These are phyloP conservation scores for Chiridota heheva DNA, from an alignment of 35 echinoderm and acorn worm genomes.

Conservation along the genomic window DNA sequence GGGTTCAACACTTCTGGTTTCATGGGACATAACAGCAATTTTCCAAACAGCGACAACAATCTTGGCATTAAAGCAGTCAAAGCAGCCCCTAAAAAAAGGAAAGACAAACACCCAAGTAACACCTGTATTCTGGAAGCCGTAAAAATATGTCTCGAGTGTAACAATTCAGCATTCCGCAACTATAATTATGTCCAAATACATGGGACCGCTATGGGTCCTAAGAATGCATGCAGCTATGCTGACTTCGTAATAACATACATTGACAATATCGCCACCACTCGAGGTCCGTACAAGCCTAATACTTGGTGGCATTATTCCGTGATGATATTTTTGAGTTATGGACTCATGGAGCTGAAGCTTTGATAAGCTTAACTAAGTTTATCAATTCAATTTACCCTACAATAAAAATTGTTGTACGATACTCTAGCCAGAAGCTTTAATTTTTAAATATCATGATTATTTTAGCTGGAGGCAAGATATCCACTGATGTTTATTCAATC, in stretches of 20 bases:
- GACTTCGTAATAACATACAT: conserved; percentile 4
- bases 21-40: not conserved
- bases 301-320: too few species aligned
- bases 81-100: not conserved
- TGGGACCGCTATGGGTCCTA: conserved; percentile 15
- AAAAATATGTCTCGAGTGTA: not conserved
- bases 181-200: not conserved
- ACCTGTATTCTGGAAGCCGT: not conserved
- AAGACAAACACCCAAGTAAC: not conserved
- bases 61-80: not conserved
- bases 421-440: too few species aligned
- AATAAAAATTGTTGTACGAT: too few species aligned
- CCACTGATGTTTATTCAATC: too few species aligned
- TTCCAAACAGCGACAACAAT: not conserved
- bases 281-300: not conserved
- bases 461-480: too few species aligned
- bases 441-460: too few species aligned
- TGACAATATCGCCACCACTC: not conserved
- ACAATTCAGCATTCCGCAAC: conserved; percentile 13
- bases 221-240: conserved; percentile 12
- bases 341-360: too few species aligned
- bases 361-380: too few species aligned
- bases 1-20: not conserved
- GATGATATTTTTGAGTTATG: too few species aligned
- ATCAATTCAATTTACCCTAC: too few species aligned